Conservation (phyloP, 2,888 invertebrate species). For the Oligia strigilis region DNA sequence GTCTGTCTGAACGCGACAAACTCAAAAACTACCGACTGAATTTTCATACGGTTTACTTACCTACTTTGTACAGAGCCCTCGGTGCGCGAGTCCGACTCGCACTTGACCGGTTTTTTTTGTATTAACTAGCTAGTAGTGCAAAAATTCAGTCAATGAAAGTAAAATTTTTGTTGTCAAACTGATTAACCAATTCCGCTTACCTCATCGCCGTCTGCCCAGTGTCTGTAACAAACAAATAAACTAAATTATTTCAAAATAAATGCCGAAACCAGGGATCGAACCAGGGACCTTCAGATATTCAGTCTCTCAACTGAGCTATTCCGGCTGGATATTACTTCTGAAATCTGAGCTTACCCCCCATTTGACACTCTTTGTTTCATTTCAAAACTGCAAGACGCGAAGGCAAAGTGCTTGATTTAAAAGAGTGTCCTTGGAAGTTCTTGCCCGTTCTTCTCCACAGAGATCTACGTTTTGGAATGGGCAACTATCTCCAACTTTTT, state of each 20-base stretch:
- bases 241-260: conserved; percentile 55
- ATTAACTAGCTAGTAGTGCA: neutral
- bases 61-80: too few species aligned
- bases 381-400: neutral
- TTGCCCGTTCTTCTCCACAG: too few species aligned
- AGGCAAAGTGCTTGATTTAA: neutral
- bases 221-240: conserved; percentile 73
- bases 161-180: neutral
- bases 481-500: too few species aligned
- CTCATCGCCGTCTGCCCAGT: conserved; percentile 64
- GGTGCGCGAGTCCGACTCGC: too few species aligned
- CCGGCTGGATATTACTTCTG: neutral
- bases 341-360: neutral
- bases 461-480: too few species aligned
- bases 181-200: conserved; percentile 55
- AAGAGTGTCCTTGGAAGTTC: too few species aligned
- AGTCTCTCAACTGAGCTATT: conserved; percentile 93
- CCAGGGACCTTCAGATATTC: conserved; percentile 94
- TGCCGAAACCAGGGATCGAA: conserved; percentile 94
- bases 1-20: too few species aligned
- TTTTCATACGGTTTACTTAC: too few species aligned
- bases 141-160: neutral
- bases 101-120: too few species aligned
- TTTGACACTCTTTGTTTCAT: neutral
- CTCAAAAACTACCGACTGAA: too few species aligned